Percentiles rank a stretch among this genome's conserved stretches.
Evolutionary conservation across 1,140 invertebrate species (phyloP).

Genomic region (Halictus rubicundus): DNA sequence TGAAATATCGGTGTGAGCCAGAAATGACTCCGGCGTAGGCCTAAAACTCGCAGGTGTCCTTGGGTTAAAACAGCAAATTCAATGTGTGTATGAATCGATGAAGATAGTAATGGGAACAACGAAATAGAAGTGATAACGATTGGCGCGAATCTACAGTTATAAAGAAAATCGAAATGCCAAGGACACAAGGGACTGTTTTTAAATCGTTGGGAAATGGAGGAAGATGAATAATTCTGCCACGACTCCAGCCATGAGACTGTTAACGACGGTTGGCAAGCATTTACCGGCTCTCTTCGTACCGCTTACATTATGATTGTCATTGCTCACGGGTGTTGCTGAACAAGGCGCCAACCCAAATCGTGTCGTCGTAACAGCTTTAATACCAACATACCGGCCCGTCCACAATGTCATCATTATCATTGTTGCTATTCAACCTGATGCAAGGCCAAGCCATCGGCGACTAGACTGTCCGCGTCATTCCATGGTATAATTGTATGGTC

Average conservation of each 20-base stretch:
- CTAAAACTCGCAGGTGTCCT: too few species aligned
- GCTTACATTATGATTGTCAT: slow-evolving; percentile 2
- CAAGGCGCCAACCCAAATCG: slow-evolving; percentile 25
- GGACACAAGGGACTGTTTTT: too few species aligned
- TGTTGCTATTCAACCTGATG: not conserved
- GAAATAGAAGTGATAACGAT: too few species aligned
- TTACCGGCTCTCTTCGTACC: not conserved
- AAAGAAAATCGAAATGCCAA: too few species aligned
- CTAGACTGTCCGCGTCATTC: slow-evolving; percentile 13
- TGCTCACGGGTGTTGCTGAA: not conserved
- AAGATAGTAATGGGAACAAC: too few species aligned
- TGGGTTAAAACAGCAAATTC: too few species aligned
- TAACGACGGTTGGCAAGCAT: not conserved
- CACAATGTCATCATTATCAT: slow-evolving; percentile 28
- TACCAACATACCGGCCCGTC: not conserved
- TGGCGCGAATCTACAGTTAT: too few species aligned
- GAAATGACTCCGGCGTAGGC: too few species aligned
- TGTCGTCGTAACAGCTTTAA: slow-evolving; percentile 7
- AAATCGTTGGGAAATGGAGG: too few species aligned
- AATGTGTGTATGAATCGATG: too few species aligned
- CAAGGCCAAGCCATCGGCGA: slow-evolving; percentile 13
- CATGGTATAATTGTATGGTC: not conserved
- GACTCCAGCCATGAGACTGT: not conserved
- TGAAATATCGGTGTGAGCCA: too few species aligned
- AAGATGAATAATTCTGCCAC: not conserved